Evolutionary conservation across 30 jellyfish, hydroid and myxozoan genomes (phyloP).

Genomic region (Aurelia sp.): DNA sequence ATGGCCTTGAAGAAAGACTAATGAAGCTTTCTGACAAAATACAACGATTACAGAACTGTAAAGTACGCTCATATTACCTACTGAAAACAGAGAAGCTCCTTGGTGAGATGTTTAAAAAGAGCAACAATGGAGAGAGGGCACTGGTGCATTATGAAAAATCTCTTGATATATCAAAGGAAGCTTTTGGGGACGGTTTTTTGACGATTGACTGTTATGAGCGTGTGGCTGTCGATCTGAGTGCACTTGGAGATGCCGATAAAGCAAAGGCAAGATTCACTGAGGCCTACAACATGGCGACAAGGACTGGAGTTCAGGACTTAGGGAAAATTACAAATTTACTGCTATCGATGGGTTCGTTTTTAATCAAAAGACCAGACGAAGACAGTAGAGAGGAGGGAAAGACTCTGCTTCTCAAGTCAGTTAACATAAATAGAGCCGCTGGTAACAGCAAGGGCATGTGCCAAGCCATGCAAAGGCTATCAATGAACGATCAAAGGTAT

Average conservation of each 20-base stretch:
- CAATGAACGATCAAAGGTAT: neutral
- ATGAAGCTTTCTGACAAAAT: neutral
- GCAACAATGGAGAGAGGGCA: neutral
- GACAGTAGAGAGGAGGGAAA: neutral
- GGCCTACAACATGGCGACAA: neutral
- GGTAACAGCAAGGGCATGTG: neutral
- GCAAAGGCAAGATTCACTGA: neutral
- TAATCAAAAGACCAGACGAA: neutral
- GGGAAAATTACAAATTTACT: neutral
- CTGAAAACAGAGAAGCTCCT: neutral
- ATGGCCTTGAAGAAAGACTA: neutral
- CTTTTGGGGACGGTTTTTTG: slow-evolving; percentile 36
- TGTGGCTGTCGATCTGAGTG: neutral
- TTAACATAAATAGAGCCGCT: too few species aligned
- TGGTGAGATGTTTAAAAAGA: neutral
- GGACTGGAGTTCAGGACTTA: neutral
- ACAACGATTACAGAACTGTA: neutral
- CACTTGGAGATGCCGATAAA: neutral
- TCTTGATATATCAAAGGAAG: neutral
- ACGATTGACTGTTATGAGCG: slow-evolving; percentile 7
- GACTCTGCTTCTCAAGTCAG: neutral
- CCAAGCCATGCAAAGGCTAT: neutral
- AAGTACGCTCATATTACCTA: neutral
- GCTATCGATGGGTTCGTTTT: neutral
- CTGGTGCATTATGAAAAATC: neutral